Evolutionary conservation across 2,797 vertebrate species (phyloP).

Genomic region (Peromyscus nudipes): DNA sequence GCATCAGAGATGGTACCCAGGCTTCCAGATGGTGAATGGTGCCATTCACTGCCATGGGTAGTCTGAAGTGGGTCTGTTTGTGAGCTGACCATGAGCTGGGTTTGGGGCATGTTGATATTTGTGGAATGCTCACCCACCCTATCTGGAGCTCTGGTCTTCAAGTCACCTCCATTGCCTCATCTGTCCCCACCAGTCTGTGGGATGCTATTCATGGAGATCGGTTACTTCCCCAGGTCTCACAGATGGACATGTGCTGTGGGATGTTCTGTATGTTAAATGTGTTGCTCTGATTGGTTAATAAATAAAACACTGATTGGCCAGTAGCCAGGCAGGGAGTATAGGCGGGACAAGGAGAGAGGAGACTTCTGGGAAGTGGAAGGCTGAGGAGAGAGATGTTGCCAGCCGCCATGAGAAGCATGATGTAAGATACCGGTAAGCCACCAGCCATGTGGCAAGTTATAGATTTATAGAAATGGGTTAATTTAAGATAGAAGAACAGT

Average conservation of each 20-base stretch:
- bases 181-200: not conserved
- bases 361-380: too few species aligned
- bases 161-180: not conserved
- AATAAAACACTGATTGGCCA: too few species aligned
- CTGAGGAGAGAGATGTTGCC: too few species aligned
- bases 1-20: not conserved
- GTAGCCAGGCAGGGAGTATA: too few species aligned
- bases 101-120: not conserved
- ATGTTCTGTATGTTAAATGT: too few species aligned
- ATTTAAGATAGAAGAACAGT: too few species aligned
- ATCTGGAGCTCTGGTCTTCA: not conserved
- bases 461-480: too few species aligned
- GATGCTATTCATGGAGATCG: not conserved
- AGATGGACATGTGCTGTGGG: not conserved
- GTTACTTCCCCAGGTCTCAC: not conserved
- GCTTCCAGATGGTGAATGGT: not conserved
- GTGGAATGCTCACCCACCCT: rapidly evolving
- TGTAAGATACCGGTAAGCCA: too few species aligned
- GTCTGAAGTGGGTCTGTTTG: not conserved
- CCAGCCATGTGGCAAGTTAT: too few species aligned
- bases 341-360: too few species aligned
- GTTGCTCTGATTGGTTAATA: too few species aligned
- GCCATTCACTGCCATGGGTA: rapidly evolving
- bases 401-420: too few species aligned
- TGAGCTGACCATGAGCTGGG: not conserved